Percentiles rank a stretch among this genome's conserved stretches.
These are phyloP conservation scores for Ginglymostoma cirratum DNA, from an alignment of 2,113 vertebrate species.

Conservation along the genomic window DNA sequence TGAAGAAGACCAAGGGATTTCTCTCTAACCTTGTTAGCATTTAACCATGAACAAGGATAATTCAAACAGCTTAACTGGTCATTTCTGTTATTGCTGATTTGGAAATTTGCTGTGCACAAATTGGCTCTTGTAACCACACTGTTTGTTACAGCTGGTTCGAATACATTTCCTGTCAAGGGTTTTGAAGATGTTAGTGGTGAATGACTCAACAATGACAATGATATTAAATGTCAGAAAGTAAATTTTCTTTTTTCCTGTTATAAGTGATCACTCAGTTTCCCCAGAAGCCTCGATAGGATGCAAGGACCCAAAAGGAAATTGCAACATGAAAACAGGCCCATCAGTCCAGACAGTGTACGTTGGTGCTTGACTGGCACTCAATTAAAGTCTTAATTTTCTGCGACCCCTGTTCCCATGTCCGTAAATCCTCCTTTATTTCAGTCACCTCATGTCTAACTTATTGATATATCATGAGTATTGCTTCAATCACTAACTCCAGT, in stretches of 20 bases:
- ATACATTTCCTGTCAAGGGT: neutral
- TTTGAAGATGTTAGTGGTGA: neutral
- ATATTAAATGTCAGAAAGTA: neutral
- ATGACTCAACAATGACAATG: neutral
- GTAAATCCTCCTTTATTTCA: neutral
- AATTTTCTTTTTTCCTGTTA: neutral
- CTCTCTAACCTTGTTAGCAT: too few species aligned
- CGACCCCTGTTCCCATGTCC: neutral
- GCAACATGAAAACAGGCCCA: neutral
- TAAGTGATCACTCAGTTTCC: neutral
- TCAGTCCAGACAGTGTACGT: neutral
- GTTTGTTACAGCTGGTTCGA: neutral
- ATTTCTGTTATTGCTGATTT: too few species aligned
- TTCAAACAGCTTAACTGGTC: too few species aligned
- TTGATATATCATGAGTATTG: neutral
- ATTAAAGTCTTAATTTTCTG: neutral
- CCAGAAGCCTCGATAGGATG: neutral
- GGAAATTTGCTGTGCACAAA: too few species aligned
- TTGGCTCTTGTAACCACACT: neutral
- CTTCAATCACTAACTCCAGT: neutral
- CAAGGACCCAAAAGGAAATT: neutral
- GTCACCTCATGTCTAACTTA: neutral
- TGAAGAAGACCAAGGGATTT: too few species aligned
- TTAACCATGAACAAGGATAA: too few species aligned
- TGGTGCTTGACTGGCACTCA: neutral